Evolutionary conservation across 2,797 vertebrate genomes (phyloP).

Genomic region (Erithacus rubecula): DNA sequence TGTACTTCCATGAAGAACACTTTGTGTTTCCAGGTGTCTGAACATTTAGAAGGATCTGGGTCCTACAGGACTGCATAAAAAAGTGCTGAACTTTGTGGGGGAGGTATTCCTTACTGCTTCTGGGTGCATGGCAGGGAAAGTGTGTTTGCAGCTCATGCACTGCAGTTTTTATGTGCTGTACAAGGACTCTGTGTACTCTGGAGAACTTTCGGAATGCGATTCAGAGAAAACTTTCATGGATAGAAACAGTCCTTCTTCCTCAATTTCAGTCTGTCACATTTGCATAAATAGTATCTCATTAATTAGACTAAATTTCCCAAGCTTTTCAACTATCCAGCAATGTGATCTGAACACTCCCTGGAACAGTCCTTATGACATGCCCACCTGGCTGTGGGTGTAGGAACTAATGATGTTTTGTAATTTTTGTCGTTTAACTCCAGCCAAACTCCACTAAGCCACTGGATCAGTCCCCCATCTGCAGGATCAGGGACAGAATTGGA

Average conservation of each 20-base stretch:
- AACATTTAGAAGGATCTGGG: not conserved
- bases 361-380: not conserved
- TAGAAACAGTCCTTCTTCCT: not conserved
- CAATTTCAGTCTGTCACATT: not conserved
- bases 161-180: not conserved
- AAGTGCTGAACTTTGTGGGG: not conserved
- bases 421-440: fast-evolving
- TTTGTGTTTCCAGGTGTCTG: not conserved
- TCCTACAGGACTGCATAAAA: not conserved
- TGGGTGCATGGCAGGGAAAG: not conserved
- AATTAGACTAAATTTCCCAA: not conserved
- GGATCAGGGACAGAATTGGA: not conserved
- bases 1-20: not conserved
- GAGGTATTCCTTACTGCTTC: not conserved
- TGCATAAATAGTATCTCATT: not conserved
- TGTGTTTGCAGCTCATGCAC: not conserved
- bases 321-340: not conserved
- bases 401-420: not conserved
- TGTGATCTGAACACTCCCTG: not conserved
- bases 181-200: not conserved
- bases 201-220: not conserved
- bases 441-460: not conserved
- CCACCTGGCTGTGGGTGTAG: not conserved
- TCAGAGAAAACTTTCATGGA: not conserved
- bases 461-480: not conserved